phyloP scores from a whole-genome alignment of 2,113 vertebrate genomes.

The Bambusicola thoracicus region DNA sequence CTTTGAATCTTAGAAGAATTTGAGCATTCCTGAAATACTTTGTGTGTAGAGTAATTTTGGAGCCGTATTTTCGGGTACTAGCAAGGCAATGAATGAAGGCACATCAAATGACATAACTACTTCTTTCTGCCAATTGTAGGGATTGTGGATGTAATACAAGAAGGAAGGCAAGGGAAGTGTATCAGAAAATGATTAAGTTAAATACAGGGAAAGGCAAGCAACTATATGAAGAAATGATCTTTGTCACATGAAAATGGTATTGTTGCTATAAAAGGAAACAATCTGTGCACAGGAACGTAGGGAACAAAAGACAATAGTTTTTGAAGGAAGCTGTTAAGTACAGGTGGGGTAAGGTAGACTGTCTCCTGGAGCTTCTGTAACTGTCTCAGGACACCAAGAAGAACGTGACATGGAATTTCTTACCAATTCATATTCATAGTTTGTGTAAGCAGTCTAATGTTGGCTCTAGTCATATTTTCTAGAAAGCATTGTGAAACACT shows the following conservation, averaged over 20 bases:
- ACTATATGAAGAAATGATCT: not conserved
- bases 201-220: not conserved
- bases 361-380: not conserved
- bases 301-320: not conserved
- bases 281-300: not conserved
- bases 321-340: not conserved
- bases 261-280: not conserved
- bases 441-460: not conserved
- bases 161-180: not conserved
- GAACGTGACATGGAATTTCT: not conserved
- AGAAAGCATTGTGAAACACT: not conserved
- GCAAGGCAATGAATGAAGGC: not conserved
- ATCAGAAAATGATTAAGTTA: not conserved
- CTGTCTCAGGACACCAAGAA: not conserved
- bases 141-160: not conserved
- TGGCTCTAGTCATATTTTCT: not conserved
- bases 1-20: not conserved
- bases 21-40: rapidly evolving
- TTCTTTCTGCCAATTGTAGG: not conserved
- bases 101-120: not conserved
- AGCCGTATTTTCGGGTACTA: not conserved
- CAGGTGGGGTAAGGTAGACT: not conserved
- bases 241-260: not conserved
- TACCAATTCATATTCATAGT: not conserved
- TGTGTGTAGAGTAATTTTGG: not conserved